A percentile compares a stretch with the other conserved stretches of the same genome.
These are phyloP conservation scores for Olivierus martensii DNA, from an alignment of 1,140 invertebrate species.

Conservation along the genomic window DNA sequence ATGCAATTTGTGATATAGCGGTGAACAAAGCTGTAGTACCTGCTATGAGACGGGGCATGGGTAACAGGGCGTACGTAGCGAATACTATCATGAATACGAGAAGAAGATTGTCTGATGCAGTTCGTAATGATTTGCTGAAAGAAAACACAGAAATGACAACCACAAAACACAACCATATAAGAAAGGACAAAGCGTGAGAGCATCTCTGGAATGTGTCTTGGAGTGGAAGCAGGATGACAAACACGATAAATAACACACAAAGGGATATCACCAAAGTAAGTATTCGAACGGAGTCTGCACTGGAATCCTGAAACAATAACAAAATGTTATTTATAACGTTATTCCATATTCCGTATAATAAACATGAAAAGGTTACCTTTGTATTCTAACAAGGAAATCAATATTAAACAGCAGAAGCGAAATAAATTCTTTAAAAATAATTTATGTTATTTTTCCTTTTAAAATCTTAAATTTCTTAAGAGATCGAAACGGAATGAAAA, in stretches of 20 bases:
- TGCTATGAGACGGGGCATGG: conserved; percentile 20
- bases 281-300: conserved; percentile 8
- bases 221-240: conserved; percentile 18
- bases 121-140: conserved; percentile 7
- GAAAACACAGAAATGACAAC: conserved; percentile 18
- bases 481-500: too few relatives aligned
- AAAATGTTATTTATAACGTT: too few relatives aligned
- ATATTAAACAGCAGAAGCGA: too few relatives aligned
- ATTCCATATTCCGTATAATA: too few relatives aligned
- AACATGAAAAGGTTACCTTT: too few relatives aligned
- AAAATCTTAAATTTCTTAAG: too few relatives aligned
- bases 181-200: conserved; percentile 17
- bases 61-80: conserved; percentile 25
- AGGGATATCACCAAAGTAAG: conserved; percentile 19
- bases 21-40: conserved; percentile 22
- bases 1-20: conserved; percentile 20
- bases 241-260: conserved; percentile 17
- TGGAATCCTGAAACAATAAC: conserved; percentile 5
- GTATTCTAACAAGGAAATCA: too few relatives aligned
- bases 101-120: conserved; percentile 23
- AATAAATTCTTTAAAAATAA: too few relatives aligned
- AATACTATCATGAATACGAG: conserved; percentile 26
- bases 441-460: too few relatives aligned
- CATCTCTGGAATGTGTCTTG: conserved; percentile 18
- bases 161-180: conserved; percentile 20